Percentiles rank a stretch among this genome's conserved stretches.
These are phyloP conservation scores for Acromyrmex echinatior DNA, from an alignment of 1,140 invertebrate genomes.

Conservation along the genomic window DNA sequence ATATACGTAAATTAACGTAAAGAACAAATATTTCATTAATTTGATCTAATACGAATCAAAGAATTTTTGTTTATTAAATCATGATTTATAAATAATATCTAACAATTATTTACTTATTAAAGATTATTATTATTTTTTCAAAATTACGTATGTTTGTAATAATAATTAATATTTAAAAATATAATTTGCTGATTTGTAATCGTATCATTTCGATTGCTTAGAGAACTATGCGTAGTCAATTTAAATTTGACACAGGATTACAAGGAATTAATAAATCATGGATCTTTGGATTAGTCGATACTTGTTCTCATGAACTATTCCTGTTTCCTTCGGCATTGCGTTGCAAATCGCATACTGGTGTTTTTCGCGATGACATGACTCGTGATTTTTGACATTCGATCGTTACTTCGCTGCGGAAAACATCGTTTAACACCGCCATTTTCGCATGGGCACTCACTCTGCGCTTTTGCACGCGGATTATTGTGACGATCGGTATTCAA, in stretches of 20 bases:
- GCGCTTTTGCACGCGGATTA: conserved; percentile 9
- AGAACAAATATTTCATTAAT: neutral
- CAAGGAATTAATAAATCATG: neutral
- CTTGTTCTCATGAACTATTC: neutral
- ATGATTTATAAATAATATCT: neutral
- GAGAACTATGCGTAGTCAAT: neutral
- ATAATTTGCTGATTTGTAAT: neutral
- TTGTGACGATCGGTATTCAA: conserved; percentile 38
- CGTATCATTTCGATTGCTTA: neutral
- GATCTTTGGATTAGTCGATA: neutral
- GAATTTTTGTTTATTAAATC: neutral
- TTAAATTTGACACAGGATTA: neutral
- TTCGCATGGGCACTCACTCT: conserved; percentile 4
- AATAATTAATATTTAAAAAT: neutral
- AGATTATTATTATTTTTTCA: neutral
- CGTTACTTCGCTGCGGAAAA: neutral
- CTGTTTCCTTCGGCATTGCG: neutral
- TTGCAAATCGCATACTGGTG: neutral
- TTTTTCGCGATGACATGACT: neutral
- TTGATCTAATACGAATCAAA: neutral
- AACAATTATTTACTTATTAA: neutral
- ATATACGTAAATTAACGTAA: neutral
- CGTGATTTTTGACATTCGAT: conserved; percentile 35
- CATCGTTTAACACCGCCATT: neutral
- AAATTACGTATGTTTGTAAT: neutral